Percentiles rank a stretch among this genome's conserved stretches.
These are phyloP conservation scores for Tinamus guttatus DNA, from an alignment of 2,113 vertebrate species.

Conservation along the genomic window DNA sequence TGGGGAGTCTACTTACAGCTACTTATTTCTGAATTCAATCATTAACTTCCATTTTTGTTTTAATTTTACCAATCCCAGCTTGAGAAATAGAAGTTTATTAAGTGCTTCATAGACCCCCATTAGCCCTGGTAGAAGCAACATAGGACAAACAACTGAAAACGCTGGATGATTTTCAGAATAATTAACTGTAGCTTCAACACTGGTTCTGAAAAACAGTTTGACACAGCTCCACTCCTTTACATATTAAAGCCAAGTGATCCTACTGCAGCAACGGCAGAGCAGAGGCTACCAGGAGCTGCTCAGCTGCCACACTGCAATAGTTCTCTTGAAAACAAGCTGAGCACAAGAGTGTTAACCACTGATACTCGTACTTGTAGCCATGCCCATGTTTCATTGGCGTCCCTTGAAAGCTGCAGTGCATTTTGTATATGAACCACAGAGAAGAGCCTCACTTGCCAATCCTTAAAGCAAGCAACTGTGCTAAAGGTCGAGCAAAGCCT, in stretches of 20 bases:
- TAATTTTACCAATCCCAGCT: neutral
- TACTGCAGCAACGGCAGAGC: neutral
- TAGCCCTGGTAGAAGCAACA: neutral
- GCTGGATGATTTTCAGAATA: neutral
- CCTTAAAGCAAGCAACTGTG: conserved; percentile 2
- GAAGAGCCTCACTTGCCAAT: neutral
- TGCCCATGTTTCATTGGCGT: neutral
- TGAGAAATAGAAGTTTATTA: neutral
- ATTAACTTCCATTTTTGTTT: neutral
- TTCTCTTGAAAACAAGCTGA: neutral
- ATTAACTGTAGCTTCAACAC: neutral
- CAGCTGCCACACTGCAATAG: neutral
- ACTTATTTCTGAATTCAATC: neutral
- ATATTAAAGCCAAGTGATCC: neutral
- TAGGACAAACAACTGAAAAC: neutral
- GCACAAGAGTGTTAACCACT: neutral
- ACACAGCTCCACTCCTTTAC: neutral
- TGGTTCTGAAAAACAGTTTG: neutral
- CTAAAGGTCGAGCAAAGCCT: conserved; percentile 28
- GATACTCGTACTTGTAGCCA: neutral
- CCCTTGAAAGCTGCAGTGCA: neutral
- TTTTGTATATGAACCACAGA: neutral
- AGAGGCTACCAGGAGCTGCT: neutral
- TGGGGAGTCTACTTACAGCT: neutral
- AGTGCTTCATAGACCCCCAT: fast-evolving